These are phyloP conservation scores for Myrmophylax atrothorax DNA, from an alignment of 2,113 vertebrate genomes.

Conservation along the genomic window DNA sequence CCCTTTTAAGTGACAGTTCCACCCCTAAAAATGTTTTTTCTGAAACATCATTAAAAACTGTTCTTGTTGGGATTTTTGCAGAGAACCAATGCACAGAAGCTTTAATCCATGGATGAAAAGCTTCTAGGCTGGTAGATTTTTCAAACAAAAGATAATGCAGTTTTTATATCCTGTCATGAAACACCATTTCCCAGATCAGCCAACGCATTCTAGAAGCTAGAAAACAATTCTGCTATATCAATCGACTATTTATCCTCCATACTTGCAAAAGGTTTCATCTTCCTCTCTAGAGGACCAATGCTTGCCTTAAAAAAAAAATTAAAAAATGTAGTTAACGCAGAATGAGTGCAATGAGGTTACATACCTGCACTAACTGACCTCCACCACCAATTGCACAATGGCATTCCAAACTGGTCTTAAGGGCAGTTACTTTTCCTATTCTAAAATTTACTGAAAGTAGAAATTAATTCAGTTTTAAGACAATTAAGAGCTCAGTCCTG, in stretches of 20 bases:
- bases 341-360: background rate
- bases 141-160: background rate
- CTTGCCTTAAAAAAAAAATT: background rate
- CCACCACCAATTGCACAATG: background rate
- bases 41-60: background rate
- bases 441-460: background rate
- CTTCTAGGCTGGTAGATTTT: background rate
- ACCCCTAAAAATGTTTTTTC: background rate
- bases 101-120: background rate
- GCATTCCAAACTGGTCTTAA: background rate
- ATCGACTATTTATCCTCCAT: background rate
- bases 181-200: background rate
- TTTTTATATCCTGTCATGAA: background rate
- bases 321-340: background rate
- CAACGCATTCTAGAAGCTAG: background rate
- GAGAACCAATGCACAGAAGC: background rate
- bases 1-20: background rate
- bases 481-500: background rate
- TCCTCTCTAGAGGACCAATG: background rate
- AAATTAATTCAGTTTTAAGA: constrained; percentile 41
- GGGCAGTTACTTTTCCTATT: background rate
- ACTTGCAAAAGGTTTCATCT: background rate
- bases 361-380: background rate
- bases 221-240: background rate
- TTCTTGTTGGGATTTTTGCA: background rate